Evolutionary conservation across 2,888 invertebrate genomes (phyloP).

Genomic region (Phytoseiulus persimilis): DNA sequence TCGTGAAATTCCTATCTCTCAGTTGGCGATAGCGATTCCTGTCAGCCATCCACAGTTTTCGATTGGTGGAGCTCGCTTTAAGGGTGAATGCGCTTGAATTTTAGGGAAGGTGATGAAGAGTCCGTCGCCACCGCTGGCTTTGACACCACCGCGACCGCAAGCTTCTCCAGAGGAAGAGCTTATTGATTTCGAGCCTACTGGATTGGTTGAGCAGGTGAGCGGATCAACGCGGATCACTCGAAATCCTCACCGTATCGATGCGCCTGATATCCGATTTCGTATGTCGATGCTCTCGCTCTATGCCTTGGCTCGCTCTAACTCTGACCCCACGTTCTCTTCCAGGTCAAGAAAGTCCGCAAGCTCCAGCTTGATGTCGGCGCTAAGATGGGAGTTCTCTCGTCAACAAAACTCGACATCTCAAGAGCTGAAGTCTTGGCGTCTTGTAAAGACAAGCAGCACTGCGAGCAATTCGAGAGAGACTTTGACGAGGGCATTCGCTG

Average conservation of each 20-base stretch:
- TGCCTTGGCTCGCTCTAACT: neutral
- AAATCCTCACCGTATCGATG: no score
- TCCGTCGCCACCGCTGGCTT: constrained; percentile 6
- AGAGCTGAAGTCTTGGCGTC: constrained; percentile 30
- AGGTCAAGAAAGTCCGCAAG: constrained; percentile 37
- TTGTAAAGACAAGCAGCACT: constrained; percentile 65
- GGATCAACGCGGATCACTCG: neutral
- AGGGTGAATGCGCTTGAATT: no score
- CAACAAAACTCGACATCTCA: constrained; percentile 34
- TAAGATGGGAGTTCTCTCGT: constrained; percentile 25
- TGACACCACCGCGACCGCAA: constrained; percentile 15
- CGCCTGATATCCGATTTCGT: no score
- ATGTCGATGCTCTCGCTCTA: neutral
- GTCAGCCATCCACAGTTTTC: no score
- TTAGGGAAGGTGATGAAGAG: constrained; percentile 9
- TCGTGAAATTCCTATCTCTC: no score
- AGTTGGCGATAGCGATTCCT: no score
- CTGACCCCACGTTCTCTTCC: neutral
- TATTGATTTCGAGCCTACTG: constrained; percentile 26
- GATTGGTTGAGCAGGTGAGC: constrained; percentile 25
- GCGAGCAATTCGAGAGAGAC: constrained; percentile 77
- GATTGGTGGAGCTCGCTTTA: no score
- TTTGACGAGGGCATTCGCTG: constrained; percentile 70
- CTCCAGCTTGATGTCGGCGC: constrained; percentile 29
- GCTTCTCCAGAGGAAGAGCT: constrained; percentile 30